Conservation (phyloP, 2,888 invertebrate species). For the Leuctra nigra region DNA sequence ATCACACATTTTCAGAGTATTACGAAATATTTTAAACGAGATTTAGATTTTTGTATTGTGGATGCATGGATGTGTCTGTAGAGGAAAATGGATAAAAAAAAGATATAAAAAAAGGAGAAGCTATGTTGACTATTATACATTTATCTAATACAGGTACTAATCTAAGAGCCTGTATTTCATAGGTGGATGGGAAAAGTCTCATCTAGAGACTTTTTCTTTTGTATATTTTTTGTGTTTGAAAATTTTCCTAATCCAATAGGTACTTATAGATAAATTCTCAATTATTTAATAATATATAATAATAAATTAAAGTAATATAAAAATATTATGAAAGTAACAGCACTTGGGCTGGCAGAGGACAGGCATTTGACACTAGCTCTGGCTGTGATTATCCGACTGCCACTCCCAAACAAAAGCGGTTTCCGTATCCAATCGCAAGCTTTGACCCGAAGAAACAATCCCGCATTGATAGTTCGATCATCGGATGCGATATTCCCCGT, state of each 20-base stretch:
- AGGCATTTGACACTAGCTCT: conserved; percentile 27
- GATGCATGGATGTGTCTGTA: conserved; percentile 28
- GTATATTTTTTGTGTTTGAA: conserved; percentile 26
- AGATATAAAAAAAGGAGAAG: conserved; percentile 16
- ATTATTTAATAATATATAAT: conserved; percentile 28
- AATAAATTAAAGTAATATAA: conserved; percentile 29
- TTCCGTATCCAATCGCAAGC: background rate
- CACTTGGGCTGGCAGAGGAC: conserved; percentile 29
- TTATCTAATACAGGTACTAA: conserved; percentile 9
- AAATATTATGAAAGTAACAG: conserved; percentile 27
- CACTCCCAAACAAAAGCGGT: conserved; percentile 23
- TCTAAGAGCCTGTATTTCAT: conserved; percentile 1
- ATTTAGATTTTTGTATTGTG: conserved; percentile 32
- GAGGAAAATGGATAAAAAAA: conserved; percentile 16
- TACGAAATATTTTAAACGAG: conserved; percentile 31
- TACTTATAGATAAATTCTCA: conserved; percentile 28
- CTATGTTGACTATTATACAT: conserved; percentile 16
- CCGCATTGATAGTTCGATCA: background rate
- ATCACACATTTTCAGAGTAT: conserved; percentile 32
- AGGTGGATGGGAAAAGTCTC: conserved; percentile 8
- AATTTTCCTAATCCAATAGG: conserved; percentile 24
- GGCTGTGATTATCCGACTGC: conserved; percentile 34
- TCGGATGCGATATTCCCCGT: background rate
- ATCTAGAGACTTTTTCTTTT: conserved; percentile 22
- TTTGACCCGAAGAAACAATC: no score